Conservation (phyloP, 64 coral and sea anemone genomes). For the Porites australiensis region DNA sequence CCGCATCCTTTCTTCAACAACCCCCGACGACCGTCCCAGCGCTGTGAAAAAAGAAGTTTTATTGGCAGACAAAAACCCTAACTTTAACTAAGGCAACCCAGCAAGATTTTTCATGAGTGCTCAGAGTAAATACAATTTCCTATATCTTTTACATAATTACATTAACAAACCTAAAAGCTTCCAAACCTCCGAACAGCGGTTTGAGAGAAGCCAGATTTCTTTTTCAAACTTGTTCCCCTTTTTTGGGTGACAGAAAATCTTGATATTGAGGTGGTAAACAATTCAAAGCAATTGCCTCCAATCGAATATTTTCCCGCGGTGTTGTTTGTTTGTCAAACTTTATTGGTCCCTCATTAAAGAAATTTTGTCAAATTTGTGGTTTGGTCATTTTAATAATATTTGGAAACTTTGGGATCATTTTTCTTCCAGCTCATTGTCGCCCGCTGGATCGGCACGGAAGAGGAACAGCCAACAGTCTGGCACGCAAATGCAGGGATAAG, state of each 20-base stretch:
- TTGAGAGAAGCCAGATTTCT: background rate
- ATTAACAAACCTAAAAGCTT: background rate
- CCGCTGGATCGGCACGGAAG: background rate
- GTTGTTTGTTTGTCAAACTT: background rate
- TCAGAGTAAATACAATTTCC: background rate
- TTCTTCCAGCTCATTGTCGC: background rate
- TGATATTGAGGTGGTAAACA: too few relatives aligned
- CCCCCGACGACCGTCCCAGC: background rate
- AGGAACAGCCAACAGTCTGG: background rate
- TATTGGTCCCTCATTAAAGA: background rate
- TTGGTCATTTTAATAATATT: background rate
- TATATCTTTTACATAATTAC: background rate
- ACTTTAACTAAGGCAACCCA: background rate
- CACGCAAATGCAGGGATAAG: constrained; percentile 5
- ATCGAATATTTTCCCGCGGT: background rate
- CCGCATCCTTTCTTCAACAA: too few relatives aligned
- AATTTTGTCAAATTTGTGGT: background rate
- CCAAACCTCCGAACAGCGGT: background rate
- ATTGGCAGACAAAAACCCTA: background rate
- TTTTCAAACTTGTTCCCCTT: too few relatives aligned
- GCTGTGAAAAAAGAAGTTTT: background rate
- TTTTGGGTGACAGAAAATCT: too few relatives aligned
- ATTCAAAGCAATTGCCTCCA: too few relatives aligned
- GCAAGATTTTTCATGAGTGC: background rate
- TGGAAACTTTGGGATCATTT: background rate